Base-by-base conservation (phyloP, 2,888 invertebrate species). In the Eupsilia transversa region DNA sequence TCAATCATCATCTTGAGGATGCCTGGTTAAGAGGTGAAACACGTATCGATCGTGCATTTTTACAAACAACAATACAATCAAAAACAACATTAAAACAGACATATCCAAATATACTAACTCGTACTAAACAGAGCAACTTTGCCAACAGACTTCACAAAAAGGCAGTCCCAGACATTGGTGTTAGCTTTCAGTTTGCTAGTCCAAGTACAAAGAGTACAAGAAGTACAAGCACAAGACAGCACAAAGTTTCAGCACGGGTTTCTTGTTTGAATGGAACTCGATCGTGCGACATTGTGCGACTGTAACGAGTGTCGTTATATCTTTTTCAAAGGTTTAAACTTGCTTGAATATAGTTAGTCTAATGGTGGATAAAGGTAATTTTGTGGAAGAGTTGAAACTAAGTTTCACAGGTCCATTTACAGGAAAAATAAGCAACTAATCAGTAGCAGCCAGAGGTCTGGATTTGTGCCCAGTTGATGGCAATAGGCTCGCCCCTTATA, bases 181-280 rank as follows among this genome's bases (percentile, higher is more conserved):
- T 87, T 75, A 43, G 76, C 46, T 82, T 77, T 72, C 72, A 60
- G 76, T 81, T 75, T 74, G 41, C 64, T 38, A 20, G 52, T 57
- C 14, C 72, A 54, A 65, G 35, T 59, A 83, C 80, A 78, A 80
- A 75, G 74, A 76, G 41, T 27, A 56, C 81, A 33, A 81, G 60
- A 38, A 61, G 41, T 66, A 52, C 83, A 77, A 72, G 77, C n/a
- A 84, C 70, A 69, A 80, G 69, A 72, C 70, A 46, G 71, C 70
- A 63, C 66, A 72, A 86, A 86, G 72, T 87, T 87, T 64, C 41
- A 60, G 66, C 43, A 72, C 60, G 59, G 77, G 56, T 72, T 83
- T 83, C 75, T 77, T 79, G 84, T 81, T 86, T 75, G 80, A 70
- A 80, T 79, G 33, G 56, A 83, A 87, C 77, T 83, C 68, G 81